Base-by-base conservation (phyloP, 2,113 vertebrate genomes). In the Oplegnathus fasciatus region DNA sequence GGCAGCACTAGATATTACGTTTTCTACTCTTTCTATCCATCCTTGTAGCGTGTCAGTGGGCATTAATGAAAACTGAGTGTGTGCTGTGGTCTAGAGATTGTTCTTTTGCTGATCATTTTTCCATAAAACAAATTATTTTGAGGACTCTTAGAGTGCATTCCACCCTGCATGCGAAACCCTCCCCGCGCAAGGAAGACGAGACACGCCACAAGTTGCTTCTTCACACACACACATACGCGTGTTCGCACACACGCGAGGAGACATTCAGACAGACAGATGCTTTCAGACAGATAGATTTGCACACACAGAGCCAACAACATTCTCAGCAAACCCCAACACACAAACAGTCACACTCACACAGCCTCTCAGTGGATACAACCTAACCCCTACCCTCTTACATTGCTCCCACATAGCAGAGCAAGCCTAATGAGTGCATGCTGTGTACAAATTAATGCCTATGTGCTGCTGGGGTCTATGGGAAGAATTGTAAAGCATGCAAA, bases 241-340 rank as follows among this genome's bases (percentile, higher is more conserved):
- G 74, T 58, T 52, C 54, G 3, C 73, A 77, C 28, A 64, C 64
- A 86, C 64, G 14, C 54, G 22, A 80, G 57, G 26, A 67, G 55
- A 83, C 60, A 80, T 61, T 78, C 79, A 86, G 86, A 85, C 88
- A 84, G 85, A 84, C 85, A 89, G 85, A 91, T 86, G 77, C 68
- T 85, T 84, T 83, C 90, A 89, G 88, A 87, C 90, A 90, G 84
- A 91, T 81, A 89, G 40, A 88, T 84, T 75, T 88, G 80, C 61
- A 83, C 72, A 73, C 54, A 65, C 60, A 84, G 86, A 87, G 84
- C 87, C 86, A 92, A 86, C 69, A 84, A 80, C 85, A 88, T 87
- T 88, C 88, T 83, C 67, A 75, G 80, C 76, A 80, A 90, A 87
- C 82, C 44, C 82, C 75, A 28, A 83, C 78, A 85, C 78, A 79